These are phyloP conservation scores for Drosophila colorata DNA, from an alignment of 2,888 invertebrate genomes.

Conservation along the genomic window DNA sequence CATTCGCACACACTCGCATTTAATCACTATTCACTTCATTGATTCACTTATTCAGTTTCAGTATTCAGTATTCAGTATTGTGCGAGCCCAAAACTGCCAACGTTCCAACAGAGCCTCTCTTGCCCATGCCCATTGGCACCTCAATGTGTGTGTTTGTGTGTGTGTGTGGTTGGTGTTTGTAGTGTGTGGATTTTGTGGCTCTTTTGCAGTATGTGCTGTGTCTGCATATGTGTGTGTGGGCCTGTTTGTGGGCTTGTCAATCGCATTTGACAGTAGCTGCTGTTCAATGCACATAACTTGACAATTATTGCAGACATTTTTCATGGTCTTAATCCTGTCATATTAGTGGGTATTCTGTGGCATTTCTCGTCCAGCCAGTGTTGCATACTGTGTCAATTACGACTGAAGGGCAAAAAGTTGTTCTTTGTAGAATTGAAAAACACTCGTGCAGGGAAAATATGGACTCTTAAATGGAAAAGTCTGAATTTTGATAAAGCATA, in stretches of 20 bases:
- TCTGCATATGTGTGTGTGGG: conserved; percentile 7
- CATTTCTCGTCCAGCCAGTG: conserved; percentile 1
- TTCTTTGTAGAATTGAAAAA: background rate
- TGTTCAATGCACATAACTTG: conserved; percentile 52
- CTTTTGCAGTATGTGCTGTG: conserved; percentile 43
- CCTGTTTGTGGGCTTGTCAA: conserved; percentile 51
- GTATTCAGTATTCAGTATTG: conserved; percentile 48
- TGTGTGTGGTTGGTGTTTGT: conserved; percentile 57
- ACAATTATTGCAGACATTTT: conserved; percentile 67
- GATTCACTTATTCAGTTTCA: conserved; percentile 73
- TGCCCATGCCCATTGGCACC: too few species aligned
- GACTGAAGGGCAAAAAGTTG: background rate
- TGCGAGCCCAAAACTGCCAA: conserved; percentile 51
- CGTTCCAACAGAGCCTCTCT: conserved; percentile 18
- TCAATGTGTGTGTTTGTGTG: background rate
- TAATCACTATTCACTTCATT: conserved; percentile 75
- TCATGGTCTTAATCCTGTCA: conserved; percentile 56
- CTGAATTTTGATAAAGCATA: too few species aligned
- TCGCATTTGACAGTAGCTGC: conserved; percentile 51
- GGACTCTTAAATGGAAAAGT: background rate
- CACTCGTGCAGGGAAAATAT: too few species aligned
- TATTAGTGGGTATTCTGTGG: conserved; percentile 39
- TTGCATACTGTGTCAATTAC: conserved; percentile 16
- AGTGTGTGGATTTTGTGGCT: conserved; percentile 73
- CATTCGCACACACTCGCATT: conserved; percentile 45